Conservation (phyloP, 2,888 invertebrate species). For the Peribatodes rhomboidaria region DNA sequence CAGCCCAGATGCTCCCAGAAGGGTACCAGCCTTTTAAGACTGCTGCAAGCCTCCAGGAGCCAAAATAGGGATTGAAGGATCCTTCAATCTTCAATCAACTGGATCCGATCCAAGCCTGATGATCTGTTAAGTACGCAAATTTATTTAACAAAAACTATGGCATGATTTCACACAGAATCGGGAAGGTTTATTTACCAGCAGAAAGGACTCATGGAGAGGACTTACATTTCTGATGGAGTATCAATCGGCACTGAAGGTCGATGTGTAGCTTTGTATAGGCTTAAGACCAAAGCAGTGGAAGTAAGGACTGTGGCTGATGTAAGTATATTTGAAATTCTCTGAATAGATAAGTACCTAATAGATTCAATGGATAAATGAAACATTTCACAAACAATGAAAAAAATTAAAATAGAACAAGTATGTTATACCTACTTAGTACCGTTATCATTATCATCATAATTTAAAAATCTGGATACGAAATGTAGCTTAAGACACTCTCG, state of each 20-base stretch:
- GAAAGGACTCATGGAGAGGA: constrained; percentile 80
- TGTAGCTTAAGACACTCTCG: no score
- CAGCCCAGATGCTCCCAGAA: no score
- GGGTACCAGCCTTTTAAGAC: no score
- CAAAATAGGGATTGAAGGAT: no score
- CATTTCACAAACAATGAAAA: no score
- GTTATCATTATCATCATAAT: no score
- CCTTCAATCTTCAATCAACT: no score
- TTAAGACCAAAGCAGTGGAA: constrained; percentile 87
- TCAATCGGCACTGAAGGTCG: constrained; percentile 86
- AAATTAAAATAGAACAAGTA: no score
- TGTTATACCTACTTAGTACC: no score
- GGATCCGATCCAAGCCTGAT: no score
- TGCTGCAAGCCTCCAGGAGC: no score
- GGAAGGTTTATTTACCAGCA: constrained; percentile 86
- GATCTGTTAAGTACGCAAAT: not conserved
- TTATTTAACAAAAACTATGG: not conserved
- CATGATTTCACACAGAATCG: constrained; percentile 77
- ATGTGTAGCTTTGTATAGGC: constrained; percentile 90
- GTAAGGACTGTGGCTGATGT: constrained; percentile 89
- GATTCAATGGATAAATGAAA: not conserved
- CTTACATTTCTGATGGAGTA: constrained; percentile 88
- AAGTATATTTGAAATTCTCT: constrained; percentile 52
- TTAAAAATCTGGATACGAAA: no score
- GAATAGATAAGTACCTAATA: not conserved